Conservation (phyloP, 1,140 invertebrate species). For the Hermatobates lingyangjiaoensis region DNA sequence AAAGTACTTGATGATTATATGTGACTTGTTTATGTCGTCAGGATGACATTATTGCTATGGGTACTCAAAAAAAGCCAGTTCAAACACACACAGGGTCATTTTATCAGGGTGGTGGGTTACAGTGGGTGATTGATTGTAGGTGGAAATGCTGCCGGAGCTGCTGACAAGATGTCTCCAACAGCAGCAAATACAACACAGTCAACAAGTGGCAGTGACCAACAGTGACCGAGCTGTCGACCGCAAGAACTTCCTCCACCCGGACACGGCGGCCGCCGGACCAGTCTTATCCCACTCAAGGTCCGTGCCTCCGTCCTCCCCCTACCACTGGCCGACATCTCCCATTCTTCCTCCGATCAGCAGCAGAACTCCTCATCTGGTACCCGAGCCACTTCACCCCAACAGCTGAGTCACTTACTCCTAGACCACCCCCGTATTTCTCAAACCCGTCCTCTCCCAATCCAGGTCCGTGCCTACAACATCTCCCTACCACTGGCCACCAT, state of each 20-base stretch:
- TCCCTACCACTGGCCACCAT: conserved; percentile 48
- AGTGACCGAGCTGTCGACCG: conserved; percentile 46
- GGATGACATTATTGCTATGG: too few species aligned
- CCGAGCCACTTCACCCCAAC: conserved; percentile 38
- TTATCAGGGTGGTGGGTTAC: too few species aligned
- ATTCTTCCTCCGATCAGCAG: conserved; percentile 46
- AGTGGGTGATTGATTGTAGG: conserved; percentile 30
- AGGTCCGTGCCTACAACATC: conserved; percentile 31
- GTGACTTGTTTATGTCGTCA: too few species aligned
- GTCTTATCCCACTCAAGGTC: conserved; percentile 34
- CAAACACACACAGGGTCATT: too few species aligned
- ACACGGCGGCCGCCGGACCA: conserved; percentile 29
- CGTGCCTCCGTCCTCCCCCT: conserved; percentile 31
- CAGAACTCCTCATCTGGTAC: conserved; percentile 48
- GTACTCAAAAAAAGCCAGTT: too few species aligned
- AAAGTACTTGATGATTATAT: too few species aligned
- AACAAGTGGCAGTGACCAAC: conserved; percentile 27
- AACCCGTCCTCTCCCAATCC: conserved; percentile 30
- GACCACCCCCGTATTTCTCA: too few species aligned
- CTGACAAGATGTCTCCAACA: conserved; percentile 51
- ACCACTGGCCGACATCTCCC: conserved; percentile 52
- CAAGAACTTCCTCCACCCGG: conserved; percentile 66
- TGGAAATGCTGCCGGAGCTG: conserved; percentile 66
- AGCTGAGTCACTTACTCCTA: conserved; percentile 20
- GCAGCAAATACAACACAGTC: conserved; percentile 27